phyloP scores from a whole-genome alignment of 2,113 vertebrate species.

The Apteryx owenii region DNA sequence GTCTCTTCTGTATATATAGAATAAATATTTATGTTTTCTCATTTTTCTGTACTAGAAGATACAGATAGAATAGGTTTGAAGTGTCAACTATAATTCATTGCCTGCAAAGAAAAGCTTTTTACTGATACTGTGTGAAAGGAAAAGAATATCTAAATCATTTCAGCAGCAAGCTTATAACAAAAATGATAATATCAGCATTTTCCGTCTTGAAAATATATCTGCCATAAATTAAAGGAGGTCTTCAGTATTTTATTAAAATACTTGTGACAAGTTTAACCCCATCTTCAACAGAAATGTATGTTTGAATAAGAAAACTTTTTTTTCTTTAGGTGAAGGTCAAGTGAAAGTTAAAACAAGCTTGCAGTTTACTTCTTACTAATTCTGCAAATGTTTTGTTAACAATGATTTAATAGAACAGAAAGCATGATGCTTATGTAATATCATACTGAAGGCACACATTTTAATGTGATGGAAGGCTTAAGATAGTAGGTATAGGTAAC shows the following conservation, averaged over 20 bases:
- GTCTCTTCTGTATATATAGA: slow-evolving; percentile 73
- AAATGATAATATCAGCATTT: slow-evolving; percentile 80
- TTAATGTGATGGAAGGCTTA: neutral
- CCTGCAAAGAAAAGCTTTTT: slow-evolving; percentile 74
- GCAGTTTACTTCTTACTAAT: neutral
- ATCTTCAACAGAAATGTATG: neutral
- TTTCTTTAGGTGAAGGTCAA: slow-evolving; percentile 19
- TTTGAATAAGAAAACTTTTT: neutral
- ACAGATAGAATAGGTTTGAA: slow-evolving; percentile 77
- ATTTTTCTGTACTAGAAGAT: slow-evolving; percentile 79
- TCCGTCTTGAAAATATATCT: slow-evolving; percentile 79
- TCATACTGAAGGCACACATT: neutral
- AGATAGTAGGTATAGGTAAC: neutral
- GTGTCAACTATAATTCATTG: slow-evolving; percentile 82
- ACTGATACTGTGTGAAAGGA: slow-evolving; percentile 70
- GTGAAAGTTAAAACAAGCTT: slow-evolving; percentile 55
- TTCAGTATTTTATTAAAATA: slow-evolving; percentile 76
- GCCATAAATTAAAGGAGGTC: slow-evolving; percentile 77
- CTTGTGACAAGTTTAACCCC: slow-evolving; percentile 70
- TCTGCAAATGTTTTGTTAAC: neutral
- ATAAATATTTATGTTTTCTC: slow-evolving; percentile 84
- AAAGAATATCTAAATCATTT: slow-evolving; percentile 82
- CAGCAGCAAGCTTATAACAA: slow-evolving; percentile 76
- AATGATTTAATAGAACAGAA: neutral
- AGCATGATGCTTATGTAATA: neutral